A percentile compares a stretch with the other conserved stretches of the same genome.
Evolutionary conservation across 2,888 invertebrate genomes (phyloP).

Genomic region (Drosophila yooni): DNA sequence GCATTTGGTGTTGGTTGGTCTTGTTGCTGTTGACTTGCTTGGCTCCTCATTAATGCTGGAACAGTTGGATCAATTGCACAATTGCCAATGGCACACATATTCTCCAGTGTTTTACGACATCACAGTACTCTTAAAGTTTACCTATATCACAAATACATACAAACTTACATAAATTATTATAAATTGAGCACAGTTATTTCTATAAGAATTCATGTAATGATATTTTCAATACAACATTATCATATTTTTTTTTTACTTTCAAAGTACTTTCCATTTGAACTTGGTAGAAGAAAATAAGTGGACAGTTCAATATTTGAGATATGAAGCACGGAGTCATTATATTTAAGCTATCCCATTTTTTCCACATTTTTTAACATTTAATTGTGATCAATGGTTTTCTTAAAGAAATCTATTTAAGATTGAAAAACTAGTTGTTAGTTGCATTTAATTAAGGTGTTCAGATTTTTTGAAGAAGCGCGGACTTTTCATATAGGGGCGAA

Average conservation of each 20-base stretch:
- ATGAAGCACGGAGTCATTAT: too few relatives aligned
- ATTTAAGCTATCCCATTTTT: too few relatives aligned
- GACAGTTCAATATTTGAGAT: too few relatives aligned
- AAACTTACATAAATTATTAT: neutral
- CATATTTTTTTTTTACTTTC: neutral
- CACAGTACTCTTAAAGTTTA: constrained; percentile 35
- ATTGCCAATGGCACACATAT: constrained; percentile 40
- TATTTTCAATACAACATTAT: neutral
- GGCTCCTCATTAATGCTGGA: constrained; percentile 56
- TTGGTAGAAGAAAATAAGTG: neutral
- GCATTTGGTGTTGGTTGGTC: neutral
- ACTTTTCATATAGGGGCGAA: too few relatives aligned
- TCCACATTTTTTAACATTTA: too few relatives aligned
- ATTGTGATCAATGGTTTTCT: too few relatives aligned
- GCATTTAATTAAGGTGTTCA: too few relatives aligned
- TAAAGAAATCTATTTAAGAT: too few relatives aligned
- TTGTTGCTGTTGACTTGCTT: constrained; percentile 30
- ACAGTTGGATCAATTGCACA: constrained; percentile 50
- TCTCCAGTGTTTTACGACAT: constrained; percentile 36
- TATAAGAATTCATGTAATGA: neutral
- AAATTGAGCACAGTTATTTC: neutral
- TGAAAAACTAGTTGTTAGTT: too few relatives aligned
- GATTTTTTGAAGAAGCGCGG: too few relatives aligned
- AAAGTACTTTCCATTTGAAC: neutral
- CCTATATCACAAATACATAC: neutral